Base-by-base conservation (phyloP, 2,797 vertebrate genomes). In the Limosa lapponica region DNA sequence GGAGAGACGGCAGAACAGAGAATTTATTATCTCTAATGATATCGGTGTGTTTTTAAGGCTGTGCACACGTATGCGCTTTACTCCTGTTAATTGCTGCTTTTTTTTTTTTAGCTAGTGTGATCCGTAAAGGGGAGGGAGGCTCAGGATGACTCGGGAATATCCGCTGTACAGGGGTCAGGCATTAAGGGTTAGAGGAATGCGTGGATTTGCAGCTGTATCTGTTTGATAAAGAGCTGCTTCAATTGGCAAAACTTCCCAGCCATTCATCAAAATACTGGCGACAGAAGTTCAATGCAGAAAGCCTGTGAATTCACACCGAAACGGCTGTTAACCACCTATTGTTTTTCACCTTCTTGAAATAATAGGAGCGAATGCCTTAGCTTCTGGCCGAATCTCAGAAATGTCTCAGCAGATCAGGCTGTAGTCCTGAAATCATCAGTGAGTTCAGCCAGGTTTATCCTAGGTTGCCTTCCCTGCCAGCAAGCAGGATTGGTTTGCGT, bases 381-480 rank as follows among this genome's bases (percentile, higher is more conserved):
- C 58, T 90, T 69, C 90, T 95, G 81, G 67, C 57, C 1, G 5
- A 67, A 73, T 43, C 83, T 62, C 88, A 77, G 71, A 34, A 89
- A 58, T 16, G 52, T 80, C 78, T 89, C 64, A 41, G 86, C 80
- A 95, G 74, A 84, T 90, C 82, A 73, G 44, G 13, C 52, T 5
- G 5, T 67, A 70, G 73, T 37, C 80, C 70, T 74, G 59, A 89
- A 92, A 77, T 27, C 73, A 64, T 37, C 65, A n/a, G 51, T 32
- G 61, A 75, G 59, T 84, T 89, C 73, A 84, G 73, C 70, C 73
- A 89, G 55, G 48, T 94, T 93, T 84, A 73, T 85, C 84, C 67
- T 37, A 36, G 57, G 55, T 25, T 57, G 59, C 64, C 61, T 78
- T 55, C 32, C 32, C 8, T 77, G 95, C 37, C 87, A 70, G 36